Conservation (phyloP, 2,888 invertebrate genomes). For the Frankliniella intonsa region DNA sequence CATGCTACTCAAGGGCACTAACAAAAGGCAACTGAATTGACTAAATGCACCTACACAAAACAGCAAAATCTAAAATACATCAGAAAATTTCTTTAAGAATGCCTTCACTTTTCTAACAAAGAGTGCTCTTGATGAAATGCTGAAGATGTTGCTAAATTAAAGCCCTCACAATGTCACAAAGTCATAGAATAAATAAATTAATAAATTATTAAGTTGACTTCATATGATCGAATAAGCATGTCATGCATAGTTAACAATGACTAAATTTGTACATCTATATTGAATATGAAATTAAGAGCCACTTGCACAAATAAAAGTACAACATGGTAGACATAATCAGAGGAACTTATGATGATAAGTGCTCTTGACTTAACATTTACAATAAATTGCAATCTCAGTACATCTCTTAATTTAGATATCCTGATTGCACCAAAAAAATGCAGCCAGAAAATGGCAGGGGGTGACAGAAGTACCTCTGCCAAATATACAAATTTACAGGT, state of each 20-base stretch:
- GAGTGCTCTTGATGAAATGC: neutral
- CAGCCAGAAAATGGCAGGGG: conserved; percentile 4
- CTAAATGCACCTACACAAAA: neutral
- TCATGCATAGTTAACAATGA: neutral
- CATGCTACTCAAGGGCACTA: neutral
- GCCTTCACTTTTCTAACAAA: neutral
- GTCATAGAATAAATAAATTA: neutral
- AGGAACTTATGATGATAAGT: neutral
- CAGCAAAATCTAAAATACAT: neutral
- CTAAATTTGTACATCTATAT: conserved; percentile 8
- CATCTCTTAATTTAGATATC: neutral
- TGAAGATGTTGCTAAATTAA: neutral
- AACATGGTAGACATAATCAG: neutral
- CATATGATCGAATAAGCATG: neutral
- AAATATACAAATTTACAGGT: neutral
- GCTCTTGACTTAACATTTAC: neutral
- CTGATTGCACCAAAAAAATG: conserved; percentile 7
- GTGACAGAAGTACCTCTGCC: neutral
- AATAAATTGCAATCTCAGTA: neutral
- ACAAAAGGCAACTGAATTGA: neutral
- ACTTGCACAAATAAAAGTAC: neutral
- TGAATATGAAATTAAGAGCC: neutral
- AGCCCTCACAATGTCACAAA: neutral
- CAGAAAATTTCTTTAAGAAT: neutral
- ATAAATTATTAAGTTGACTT: neutral